Evolutionary conservation across 2,113 vertebrate genomes (phyloP).

Genomic region (Polypterus senegalus): DNA sequence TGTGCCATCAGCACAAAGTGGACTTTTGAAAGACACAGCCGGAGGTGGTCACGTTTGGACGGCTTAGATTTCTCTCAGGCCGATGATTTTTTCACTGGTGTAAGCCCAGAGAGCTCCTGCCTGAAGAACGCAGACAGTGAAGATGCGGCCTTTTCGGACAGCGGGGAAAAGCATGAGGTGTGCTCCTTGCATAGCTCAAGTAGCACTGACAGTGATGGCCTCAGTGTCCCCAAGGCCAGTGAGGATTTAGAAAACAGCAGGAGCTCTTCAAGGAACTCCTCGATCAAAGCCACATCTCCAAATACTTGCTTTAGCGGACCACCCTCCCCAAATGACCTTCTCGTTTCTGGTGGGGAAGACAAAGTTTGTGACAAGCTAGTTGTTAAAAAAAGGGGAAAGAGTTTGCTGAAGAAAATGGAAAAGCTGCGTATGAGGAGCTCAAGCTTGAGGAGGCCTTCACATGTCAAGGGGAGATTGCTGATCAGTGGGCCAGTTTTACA

Average conservation of each 20-base stretch:
- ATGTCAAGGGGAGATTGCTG: conserved; percentile 22
- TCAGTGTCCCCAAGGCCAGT: conserved; percentile 21
- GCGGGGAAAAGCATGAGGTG: conserved; percentile 41
- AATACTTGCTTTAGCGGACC: conserved; percentile 46
- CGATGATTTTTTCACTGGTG: conserved; percentile 13
- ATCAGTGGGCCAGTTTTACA: conserved; percentile 49
- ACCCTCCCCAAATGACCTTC: conserved; percentile 31
- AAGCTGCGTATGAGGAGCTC: conserved; percentile 52
- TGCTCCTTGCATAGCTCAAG: conserved; percentile 59
- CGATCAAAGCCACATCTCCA: conserved; percentile 27
- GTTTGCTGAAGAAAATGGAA: conserved; percentile 70
- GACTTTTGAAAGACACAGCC: conserved; percentile 51
- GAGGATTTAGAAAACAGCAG: conserved; percentile 44
- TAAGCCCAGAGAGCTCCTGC: conserved; percentile 19
- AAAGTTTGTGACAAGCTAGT: conserved; percentile 43
- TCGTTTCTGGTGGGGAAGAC: conserved; percentile 29
- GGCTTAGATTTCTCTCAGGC: conserved; percentile 22
- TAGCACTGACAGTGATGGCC: conserved; percentile 56
- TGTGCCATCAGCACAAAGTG: conserved; percentile 71
- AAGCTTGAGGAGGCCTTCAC: conserved; percentile 26
- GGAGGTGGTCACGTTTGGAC: conserved; percentile 51
- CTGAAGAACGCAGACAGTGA: conserved; percentile 16
- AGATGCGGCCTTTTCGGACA: conserved; percentile 24
- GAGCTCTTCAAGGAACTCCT: conserved; percentile 53
- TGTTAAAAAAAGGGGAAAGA: conserved; percentile 46